Evolutionary conservation across 2,797 vertebrate species (phyloP).

Genomic region (Pseudotriccus pelzelni): DNA sequence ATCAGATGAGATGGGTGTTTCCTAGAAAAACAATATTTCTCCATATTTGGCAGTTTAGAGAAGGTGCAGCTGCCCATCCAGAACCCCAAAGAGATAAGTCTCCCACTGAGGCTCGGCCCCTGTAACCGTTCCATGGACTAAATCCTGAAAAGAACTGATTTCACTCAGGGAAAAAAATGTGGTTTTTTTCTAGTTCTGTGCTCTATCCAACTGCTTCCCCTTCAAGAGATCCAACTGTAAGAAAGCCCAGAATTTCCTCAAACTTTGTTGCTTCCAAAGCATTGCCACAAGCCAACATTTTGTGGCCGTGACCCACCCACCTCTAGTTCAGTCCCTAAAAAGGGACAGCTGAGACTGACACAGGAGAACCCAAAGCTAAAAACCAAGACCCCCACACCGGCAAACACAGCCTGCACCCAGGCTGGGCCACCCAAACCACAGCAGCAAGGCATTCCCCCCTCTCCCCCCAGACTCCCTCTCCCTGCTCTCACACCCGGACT

Average conservation of each 20-base stretch:
- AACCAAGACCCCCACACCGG: neutral
- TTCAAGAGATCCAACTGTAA: neutral
- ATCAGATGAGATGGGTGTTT: neutral
- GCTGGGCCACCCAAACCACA: neutral
- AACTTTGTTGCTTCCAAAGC: neutral
- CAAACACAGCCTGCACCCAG: neutral
- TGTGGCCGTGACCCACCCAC: neutral
- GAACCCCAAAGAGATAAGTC: neutral
- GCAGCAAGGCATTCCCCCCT: neutral
- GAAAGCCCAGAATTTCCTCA: neutral
- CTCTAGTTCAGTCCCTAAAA: neutral
- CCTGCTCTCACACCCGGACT: neutral
- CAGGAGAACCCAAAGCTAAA: neutral
- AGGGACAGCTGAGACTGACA: neutral
- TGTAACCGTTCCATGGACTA: neutral
- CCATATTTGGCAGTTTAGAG: neutral
- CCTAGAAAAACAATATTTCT: neutral
- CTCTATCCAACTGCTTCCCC: neutral
- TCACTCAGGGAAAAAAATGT: neutral
- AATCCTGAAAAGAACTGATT: neutral
- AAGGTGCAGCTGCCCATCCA: neutral
- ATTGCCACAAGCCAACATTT: accelerated
- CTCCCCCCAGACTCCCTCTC: neutral
- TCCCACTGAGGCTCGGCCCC: neutral
- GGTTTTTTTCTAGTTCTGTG: neutral